These are phyloP conservation scores for Zelostemma sp. DNA, from an alignment of 1,140 invertebrate species.

Conservation along the genomic window DNA sequence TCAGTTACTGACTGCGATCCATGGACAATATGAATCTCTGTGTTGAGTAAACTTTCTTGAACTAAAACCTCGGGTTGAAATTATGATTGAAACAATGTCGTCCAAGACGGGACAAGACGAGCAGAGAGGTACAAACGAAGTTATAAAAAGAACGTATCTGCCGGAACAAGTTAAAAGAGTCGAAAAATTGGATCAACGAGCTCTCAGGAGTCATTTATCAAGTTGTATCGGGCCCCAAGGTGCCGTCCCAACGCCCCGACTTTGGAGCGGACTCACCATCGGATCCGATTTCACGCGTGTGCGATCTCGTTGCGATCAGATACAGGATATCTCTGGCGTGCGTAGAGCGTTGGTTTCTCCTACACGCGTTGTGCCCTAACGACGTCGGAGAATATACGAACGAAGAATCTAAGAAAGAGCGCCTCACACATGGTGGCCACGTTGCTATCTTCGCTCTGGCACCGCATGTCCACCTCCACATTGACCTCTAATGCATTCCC, in stretches of 20 bases:
- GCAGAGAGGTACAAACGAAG: too few species aligned
- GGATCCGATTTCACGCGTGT: slow-evolving; percentile 48
- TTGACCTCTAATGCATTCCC: slow-evolving; percentile 62
- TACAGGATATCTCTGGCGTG: slow-evolving; percentile 32
- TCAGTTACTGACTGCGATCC: too few species aligned
- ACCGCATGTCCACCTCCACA: slow-evolving; percentile 26
- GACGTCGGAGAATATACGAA: slow-evolving; percentile 28
- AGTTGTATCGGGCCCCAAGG: slow-evolving; percentile 26
- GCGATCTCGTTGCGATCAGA: slow-evolving; percentile 40
- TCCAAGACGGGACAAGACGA: too few species aligned
- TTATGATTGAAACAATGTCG: too few species aligned
- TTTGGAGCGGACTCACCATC: slow-evolving; percentile 26
- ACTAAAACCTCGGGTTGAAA: too few species aligned
- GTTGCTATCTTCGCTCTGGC: slow-evolving; percentile 61
- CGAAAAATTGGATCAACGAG: not conserved
- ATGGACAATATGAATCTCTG: too few species aligned
- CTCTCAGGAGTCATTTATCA: not conserved
- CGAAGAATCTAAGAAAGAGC: slow-evolving; percentile 53
- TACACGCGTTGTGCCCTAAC: slow-evolving; percentile 16
- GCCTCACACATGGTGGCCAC: slow-evolving; percentile 66
- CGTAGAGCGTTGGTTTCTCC: slow-evolving; percentile 13
- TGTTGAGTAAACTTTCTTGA: too few species aligned
- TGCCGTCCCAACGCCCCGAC: slow-evolving; percentile 28
- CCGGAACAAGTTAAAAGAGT: slow-evolving; percentile 1
- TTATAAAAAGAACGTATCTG: too few species aligned